A percentile compares a stretch with the other conserved stretches of the same genome.
These are phyloP conservation scores for Amphiura filiformis DNA, from an alignment of 35 echinoderm and acorn worm species.

Conservation along the genomic window DNA sequence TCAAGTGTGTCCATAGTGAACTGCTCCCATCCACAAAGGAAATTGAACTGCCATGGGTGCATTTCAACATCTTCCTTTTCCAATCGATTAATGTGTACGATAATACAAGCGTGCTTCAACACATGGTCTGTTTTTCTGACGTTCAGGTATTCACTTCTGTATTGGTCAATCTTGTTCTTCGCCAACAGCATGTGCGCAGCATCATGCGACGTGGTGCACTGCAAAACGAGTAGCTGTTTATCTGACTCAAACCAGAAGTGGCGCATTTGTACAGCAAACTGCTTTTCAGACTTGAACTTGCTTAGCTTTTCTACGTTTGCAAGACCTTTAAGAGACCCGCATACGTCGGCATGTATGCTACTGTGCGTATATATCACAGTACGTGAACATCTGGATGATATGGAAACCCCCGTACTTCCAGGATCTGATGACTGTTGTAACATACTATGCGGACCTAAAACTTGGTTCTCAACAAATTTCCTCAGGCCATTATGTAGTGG, in stretches of 20 bases:
- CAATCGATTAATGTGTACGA: slow-evolving; percentile 28
- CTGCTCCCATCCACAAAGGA: slow-evolving; percentile 45
- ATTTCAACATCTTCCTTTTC: background rate
- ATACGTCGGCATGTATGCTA: slow-evolving; percentile 29
- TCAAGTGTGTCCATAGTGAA: slow-evolving; percentile 34
- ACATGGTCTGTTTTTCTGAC: background rate
- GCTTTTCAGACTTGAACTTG: slow-evolving; percentile 36
- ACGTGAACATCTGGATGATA: background rate
- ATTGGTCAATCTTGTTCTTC: slow-evolving; percentile 20
- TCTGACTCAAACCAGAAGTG: slow-evolving; percentile 19
- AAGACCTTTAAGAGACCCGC: background rate
- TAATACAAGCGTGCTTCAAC: slow-evolving; percentile 22
- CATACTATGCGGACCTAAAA: background rate
- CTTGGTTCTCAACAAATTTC: background rate
- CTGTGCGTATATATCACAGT: slow-evolving; percentile 29
- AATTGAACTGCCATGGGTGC: slow-evolving; percentile 38
- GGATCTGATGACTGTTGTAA: background rate
- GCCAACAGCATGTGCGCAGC: slow-evolving; percentile 33
- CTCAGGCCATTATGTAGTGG: slow-evolving; percentile 7
- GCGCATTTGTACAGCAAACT: slow-evolving; percentile 13
- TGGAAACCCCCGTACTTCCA: background rate
- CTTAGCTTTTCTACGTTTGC: slow-evolving; percentile 24
- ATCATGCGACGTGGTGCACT: slow-evolving; percentile 32
- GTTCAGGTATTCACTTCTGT: background rate
- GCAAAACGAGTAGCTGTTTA: slow-evolving; percentile 13